Base-by-base conservation (phyloP, 2,888 invertebrate genomes). In the Adineta ricciae region DNA sequence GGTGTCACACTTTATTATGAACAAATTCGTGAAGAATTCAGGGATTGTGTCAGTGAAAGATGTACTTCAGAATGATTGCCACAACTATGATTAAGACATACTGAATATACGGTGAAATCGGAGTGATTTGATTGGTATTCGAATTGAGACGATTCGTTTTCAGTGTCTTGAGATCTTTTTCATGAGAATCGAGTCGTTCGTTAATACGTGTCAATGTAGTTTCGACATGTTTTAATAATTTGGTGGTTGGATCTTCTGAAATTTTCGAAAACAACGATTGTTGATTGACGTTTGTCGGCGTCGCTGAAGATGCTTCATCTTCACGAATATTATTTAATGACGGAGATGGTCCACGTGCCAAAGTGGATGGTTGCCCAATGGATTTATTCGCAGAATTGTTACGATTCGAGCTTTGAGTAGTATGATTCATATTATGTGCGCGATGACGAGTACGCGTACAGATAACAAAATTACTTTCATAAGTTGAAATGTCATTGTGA, bases 401-500 rank as follows among this genome's bases (percentile, higher is more conserved):
- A 8, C 78, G 78, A 78, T 41, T 78, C 16, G 78, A 38, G 16
- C 11, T 21, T 78, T 38, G 11, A 41, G 21, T 78, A 24, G 38
- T 41, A 24, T 8, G n/a, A 41, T 38, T 78, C 8, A 41, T n/a
- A 24, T 41, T 41, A 8, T 38, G 78, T 38, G 78, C 41, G 41
- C 41, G 78, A 89, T 94, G 94, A 85, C 93, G 92, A 14, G 94
- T 94, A 89, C 94, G 93, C 1, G 95, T 95, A 86, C 93, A 92
- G 64, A 96, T 93, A 84, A 94, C 92, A 89, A 94, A 96, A 84
- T 94, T 93, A 11, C 93, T 93, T 89, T 97, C 96, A 89, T 94
- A 96, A 89, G 96, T 96, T 87, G 94, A 92, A 41, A 95, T 90
- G 90, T 97, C 96, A 87, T 95, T 95, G 85, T 94, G 92, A 0